Evolutionary conservation across 2,113 vertebrate species (phyloP), one percentile per base, ranked within the genome.

Genomic region (Gymnarchus niloticus): DNA sequence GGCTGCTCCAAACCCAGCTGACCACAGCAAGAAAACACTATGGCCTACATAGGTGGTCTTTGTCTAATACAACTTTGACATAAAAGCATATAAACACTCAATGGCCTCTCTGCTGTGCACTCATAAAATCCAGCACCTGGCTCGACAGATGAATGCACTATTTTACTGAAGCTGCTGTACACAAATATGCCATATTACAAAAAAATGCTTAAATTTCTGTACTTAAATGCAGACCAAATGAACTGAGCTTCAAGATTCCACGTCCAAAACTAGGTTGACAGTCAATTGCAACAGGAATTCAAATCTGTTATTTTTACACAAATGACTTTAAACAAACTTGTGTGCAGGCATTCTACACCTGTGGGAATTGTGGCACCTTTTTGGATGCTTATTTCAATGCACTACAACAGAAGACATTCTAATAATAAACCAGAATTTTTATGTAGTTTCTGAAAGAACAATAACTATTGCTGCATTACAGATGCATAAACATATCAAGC

Each of bases 391-490:
- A 91, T 93, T 92, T 93, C 88, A 91, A 90, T 90, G 91, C 92
- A 91, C 88, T 90, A 89, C 89, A 92, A 89, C 89, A 84, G 88
- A 88, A 89, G 88, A 87, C 80, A 61, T 89, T 91, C 93, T 94
- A 94, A 93, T 93, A 92, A 93, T 93, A 94, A 85, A 92, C 91
- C 87, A 89, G 89, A 89, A 92, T 90, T 88, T 80, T 65, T 77
- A 65, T 87, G 83, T 89, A 80, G 83, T 89, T 88, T 90, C 87
- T 88, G 91, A 92, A 91, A 93, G 93, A 93, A 94, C 92, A 94
- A 93, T 93, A 93, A 92, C 87, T 89, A 91, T 93, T 90, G 61
- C 90, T 89, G 87, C 91, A 93, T 91, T 93, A 93, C 90, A 92
- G 91, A 91, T 91, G 90, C 89, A 89, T 88, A 89, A 89, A 88